Evolutionary conservation across 2,888 invertebrate genomes (phyloP).

Genomic region (Peribatodes rhomboidaria): DNA sequence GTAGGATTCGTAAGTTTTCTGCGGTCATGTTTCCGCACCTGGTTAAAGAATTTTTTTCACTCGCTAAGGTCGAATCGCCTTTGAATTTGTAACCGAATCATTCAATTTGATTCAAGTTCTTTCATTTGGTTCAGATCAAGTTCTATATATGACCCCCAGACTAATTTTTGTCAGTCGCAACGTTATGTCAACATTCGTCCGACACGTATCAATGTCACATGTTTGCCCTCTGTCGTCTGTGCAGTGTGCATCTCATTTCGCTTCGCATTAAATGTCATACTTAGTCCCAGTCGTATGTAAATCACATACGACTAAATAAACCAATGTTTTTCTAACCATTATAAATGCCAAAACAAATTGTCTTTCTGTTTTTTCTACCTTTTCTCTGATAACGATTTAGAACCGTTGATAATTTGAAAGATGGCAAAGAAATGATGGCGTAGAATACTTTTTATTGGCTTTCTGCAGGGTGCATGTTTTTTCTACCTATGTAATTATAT

Average conservation of each 20-base stretch:
- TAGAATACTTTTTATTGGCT: no score
- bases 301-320: neutral
- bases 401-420: no score
- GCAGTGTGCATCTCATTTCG: neutral
- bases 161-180: no score
- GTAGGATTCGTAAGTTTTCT: slow-evolving; percentile 4
- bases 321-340: neutral
- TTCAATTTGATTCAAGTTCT: neutral
- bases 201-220: neutral
- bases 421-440: no score
- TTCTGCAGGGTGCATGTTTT: no score
- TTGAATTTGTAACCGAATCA: neutral
- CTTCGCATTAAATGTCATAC: neutral
- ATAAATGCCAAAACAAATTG: no score
- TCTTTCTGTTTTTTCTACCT: no score
- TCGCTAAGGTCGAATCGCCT: neutral
- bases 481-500: no score
- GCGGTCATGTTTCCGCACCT: slow-evolving; percentile 4
- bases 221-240: neutral
- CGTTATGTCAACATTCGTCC: no score
- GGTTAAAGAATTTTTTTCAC: neutral
- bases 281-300: neutral
- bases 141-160: neutral
- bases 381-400: no score
- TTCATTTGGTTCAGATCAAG: neutral